These are phyloP conservation scores for Plebejus argus DNA, from an alignment of 2,888 invertebrate species.

Conservation along the genomic window DNA sequence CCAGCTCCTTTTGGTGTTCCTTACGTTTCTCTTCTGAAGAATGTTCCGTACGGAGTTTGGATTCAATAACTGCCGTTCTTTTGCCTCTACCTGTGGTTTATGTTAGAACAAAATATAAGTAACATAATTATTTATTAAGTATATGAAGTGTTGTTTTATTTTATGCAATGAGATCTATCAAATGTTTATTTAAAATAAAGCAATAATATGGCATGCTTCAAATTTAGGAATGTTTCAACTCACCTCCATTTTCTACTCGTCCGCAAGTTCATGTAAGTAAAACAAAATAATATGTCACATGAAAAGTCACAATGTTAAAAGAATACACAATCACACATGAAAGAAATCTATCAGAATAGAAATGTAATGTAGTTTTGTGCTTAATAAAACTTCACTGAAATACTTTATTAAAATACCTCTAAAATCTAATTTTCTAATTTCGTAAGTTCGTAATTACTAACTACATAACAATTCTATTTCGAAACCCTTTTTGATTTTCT, in stretches of 20 bases:
- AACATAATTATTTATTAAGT: not conserved
- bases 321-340: slow-evolving; percentile 31
- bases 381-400: not conserved
- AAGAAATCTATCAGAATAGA: not conserved
- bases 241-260: slow-evolving; percentile 75
- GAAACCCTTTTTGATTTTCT: too few species aligned
- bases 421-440: too few species aligned
- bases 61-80: slow-evolving; percentile 95
- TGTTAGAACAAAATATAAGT: slow-evolving; percentile 23
- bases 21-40: slow-evolving; percentile 98
- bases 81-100: slow-evolving; percentile 83
- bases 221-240: slow-evolving; percentile 51
- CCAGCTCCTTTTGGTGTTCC: slow-evolving; percentile 97
- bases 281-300: slow-evolving; percentile 60
- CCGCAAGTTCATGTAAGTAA: slow-evolving; percentile 74
- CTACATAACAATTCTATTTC: too few species aligned
- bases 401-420: not conserved
- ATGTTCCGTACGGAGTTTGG: slow-evolving; percentile 95
- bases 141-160: too few species aligned
- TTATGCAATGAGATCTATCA: too few species aligned
- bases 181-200: not conserved
- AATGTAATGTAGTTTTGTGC: not conserved
- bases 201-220: slow-evolving; percentile 23
- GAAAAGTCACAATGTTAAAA: slow-evolving; percentile 45
- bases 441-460: too few species aligned